phyloP scores from a whole-genome alignment of 2,888 invertebrate species.

The Xanthia togata region DNA sequence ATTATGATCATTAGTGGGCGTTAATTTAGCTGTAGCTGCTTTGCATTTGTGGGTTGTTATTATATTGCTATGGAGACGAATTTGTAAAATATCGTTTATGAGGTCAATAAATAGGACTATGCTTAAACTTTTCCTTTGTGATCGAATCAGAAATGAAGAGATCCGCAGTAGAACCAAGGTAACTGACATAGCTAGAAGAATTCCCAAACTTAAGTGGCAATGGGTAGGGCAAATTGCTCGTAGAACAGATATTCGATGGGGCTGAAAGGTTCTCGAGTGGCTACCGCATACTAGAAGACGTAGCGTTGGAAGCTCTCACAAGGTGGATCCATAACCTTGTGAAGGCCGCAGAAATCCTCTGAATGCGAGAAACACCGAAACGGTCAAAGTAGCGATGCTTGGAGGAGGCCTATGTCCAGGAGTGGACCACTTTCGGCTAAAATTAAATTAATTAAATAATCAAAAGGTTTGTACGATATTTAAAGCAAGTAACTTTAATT shows the following conservation, averaged over 20 bases:
- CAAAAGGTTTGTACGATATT: not conserved
- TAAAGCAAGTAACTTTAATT: not conserved
- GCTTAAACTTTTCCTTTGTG: not conserved
- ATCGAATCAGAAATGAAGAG: not conserved
- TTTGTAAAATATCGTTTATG: not conserved
- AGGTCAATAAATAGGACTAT: not conserved
- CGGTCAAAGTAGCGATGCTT: not conserved
- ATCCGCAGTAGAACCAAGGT: too few species aligned
- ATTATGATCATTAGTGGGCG: constrained; percentile 51
- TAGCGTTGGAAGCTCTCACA: too few species aligned
- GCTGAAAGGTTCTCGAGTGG: too few species aligned
- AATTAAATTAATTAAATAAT: not conserved
- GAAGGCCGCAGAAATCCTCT: too few species aligned
- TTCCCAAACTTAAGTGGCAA: too few species aligned
- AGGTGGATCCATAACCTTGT: too few species aligned
- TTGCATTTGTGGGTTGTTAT: constrained; percentile 3
- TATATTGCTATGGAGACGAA: not conserved
- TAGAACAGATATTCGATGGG: too few species aligned
- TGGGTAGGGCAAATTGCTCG: too few species aligned
- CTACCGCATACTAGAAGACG: too few species aligned
- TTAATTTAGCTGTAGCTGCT: constrained; percentile 28
- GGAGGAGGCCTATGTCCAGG: too few species aligned
- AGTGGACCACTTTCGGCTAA: too few species aligned
- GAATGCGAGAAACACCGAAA: not conserved
- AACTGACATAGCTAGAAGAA: too few species aligned